Base-by-base conservation (phyloP, 2,888 invertebrate genomes). In the Thymelicus acteon region DNA sequence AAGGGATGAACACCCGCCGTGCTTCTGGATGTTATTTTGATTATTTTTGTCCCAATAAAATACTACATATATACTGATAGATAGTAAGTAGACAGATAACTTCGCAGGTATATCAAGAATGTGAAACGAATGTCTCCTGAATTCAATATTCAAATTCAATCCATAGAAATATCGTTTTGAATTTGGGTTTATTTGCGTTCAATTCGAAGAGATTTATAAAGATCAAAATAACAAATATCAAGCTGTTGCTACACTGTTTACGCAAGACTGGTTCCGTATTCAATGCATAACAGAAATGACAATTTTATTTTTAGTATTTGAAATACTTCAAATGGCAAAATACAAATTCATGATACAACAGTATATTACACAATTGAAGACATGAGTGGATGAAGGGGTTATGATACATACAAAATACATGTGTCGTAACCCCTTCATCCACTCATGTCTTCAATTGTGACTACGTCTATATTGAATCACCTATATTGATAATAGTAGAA, bases 211-310 rank as follows among this genome's bases (percentile, higher is more conserved):
- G 62, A 69, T 69, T 68, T 63, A 69, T 48, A 62, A 37, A 57
- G 68, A 69, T 62, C 19, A 62, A 62, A 61, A 64, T 64, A 54
- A 54, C 54, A 64, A 54, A 64, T 62, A 68, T 68, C 54, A 68
- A 69, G 47, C 54, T 62, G 58, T 60, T 67, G 49, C 60, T 60
- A 44, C 57, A 12, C 31, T 62, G 61, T 62, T 52, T 44, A 54
- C 68, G 68, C 62, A 47, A 31, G 54, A 19, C 62, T 47, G 68
- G 13, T 19, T 68, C 44, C 40, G 47, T 54, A 68, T 61, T 54
- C 44, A 68, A 61, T 52, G 37, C 52, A 19, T 10, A 24, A 37
- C 12, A 52, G 54, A 48, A 68, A 57, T 62, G 31, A 15, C 58
- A 57, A 47, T 68, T 62, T 8, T 68, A 39, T 48, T 40, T 24